A percentile compares a stretch with the other conserved stretches of the same genome.
Evolutionary conservation across 2,888 invertebrate species (phyloP).

Genomic region (Saturnia japonica): DNA sequence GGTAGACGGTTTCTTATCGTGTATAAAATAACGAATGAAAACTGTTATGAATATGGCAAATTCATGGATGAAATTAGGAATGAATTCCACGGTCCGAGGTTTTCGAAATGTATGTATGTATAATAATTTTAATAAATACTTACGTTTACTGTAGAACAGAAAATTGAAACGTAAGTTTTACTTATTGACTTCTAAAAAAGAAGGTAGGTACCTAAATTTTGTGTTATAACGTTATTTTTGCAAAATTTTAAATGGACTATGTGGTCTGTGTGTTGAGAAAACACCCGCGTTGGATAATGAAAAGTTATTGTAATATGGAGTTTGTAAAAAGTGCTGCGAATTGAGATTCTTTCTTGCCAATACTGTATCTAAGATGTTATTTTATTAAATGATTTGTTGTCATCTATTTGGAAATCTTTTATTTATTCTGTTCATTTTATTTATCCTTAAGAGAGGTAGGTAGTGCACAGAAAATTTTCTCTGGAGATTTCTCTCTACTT

Average conservation of each 20-base stretch:
- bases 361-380: conserved; percentile 57
- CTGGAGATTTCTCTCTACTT: no score
- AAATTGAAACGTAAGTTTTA: neutral
- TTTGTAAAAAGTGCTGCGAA: conserved; percentile 1
- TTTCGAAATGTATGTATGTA: neutral
- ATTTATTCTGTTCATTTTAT: conserved; percentile 24
- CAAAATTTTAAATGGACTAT: neutral
- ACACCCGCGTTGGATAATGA: neutral
- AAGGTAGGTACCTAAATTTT: neutral
- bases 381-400: conserved; percentile 68
- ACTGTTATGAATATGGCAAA: neutral
- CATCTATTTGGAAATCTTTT: conserved; percentile 41
- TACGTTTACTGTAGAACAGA: neutral
- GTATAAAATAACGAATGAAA: neutral
- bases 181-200: neutral
- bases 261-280: neutral
- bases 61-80: neutral
- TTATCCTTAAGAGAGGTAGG: no score
- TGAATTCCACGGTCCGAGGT: neutral
- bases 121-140: neutral
- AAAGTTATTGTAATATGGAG: neutral
- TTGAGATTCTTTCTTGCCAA: conserved; percentile 50
- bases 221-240: neutral
- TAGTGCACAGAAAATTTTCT: no score
- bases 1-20: neutral